A percentile compares a stretch with the other conserved stretches of the same genome.
These are phyloP conservation scores for Myrmecobius fasciatus DNA, from an alignment of 2,113 vertebrate genomes.

Conservation along the genomic window DNA sequence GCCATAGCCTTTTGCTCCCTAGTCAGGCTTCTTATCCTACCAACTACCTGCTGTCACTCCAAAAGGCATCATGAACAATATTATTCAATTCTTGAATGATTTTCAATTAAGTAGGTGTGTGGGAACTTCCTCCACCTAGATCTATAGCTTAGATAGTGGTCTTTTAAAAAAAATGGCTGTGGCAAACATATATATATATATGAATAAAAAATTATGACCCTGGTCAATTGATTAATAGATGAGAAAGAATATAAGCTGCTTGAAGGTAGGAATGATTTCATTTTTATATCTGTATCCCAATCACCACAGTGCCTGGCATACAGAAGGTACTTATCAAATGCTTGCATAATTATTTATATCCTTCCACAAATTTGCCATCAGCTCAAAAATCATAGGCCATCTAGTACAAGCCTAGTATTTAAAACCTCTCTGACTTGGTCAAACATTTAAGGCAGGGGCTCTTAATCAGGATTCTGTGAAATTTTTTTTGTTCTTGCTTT, in stretches of 20 bases:
- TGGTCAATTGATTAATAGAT: not conserved
- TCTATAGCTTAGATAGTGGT: too few species aligned
- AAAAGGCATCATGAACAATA: not conserved
- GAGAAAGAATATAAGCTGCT: not conserved
- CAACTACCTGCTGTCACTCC: not conserved
- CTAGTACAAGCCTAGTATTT: not conserved
- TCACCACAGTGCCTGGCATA: not conserved
- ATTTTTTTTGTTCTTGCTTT: not conserved
- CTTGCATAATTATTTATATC: not conserved
- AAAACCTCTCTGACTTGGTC: not conserved
- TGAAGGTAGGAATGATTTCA: not conserved
- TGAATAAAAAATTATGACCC: too few species aligned
- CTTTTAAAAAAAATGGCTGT: not conserved
- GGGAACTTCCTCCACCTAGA: too few species aligned
- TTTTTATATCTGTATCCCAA: not conserved
- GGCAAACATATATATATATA: not conserved
- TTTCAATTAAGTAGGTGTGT: not conserved
- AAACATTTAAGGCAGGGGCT: not conserved
- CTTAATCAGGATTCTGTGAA: not conserved
- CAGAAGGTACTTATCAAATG: not conserved
- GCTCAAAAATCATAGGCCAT: not conserved
- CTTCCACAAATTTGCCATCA: not conserved
- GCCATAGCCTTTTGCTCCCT: not conserved
- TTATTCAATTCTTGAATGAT: not conserved
- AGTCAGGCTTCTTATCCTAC: not conserved